These are phyloP conservation scores for Apamea monoglypha DNA, from an alignment of 2,888 invertebrate species.

Conservation along the genomic window DNA sequence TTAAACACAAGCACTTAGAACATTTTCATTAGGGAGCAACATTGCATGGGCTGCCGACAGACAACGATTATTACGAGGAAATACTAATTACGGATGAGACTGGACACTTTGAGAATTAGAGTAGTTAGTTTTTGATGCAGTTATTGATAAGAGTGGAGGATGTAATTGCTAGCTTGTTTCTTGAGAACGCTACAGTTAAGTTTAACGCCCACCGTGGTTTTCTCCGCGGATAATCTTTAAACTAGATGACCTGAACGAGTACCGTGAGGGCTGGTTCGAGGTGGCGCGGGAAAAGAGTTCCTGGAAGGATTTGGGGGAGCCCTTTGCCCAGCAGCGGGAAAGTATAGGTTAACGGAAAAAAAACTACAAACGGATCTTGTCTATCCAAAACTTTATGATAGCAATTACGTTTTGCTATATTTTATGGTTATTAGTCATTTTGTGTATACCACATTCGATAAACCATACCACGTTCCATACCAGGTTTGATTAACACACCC, in stretches of 20 bases:
- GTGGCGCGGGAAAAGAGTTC: no score
- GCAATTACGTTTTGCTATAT: background rate
- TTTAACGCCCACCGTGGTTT: background rate
- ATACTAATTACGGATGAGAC: slow-evolving; percentile 83
- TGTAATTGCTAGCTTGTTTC: background rate
- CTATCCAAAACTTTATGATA: background rate
- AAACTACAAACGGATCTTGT: background rate
- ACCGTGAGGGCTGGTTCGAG: background rate
- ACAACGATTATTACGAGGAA: slow-evolving; percentile 84
- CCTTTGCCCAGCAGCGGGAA: no score
- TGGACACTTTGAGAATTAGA: slow-evolving; percentile 52
- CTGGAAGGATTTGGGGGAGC: no score
- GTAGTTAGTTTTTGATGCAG: slow-evolving; percentile 26
- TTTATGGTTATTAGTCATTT: background rate
- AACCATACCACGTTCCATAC: no score
- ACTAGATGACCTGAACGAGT: background rate
- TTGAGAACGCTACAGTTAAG: background rate
- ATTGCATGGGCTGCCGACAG: slow-evolving; percentile 85
- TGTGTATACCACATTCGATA: no score
- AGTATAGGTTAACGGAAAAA: no score
- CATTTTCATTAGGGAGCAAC: slow-evolving; percentile 87
- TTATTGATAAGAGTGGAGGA: slow-evolving; percentile 2
- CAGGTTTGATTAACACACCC: background rate
- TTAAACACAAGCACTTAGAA: slow-evolving; percentile 86
- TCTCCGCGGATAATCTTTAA: background rate